Base-by-base conservation (phyloP, 2,888 invertebrate species). In the Nasonia oneida region DNA sequence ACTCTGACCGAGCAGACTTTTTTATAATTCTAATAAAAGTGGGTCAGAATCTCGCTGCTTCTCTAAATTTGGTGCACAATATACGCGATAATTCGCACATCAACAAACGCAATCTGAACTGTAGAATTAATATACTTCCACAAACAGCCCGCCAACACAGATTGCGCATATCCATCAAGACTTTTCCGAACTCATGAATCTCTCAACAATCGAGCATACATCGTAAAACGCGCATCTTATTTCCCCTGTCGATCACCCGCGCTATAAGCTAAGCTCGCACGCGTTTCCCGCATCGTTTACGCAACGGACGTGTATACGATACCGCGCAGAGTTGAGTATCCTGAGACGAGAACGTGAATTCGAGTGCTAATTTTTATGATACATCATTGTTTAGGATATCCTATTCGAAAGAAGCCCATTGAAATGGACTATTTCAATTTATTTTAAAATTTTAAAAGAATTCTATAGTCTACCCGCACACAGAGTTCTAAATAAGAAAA, bases 321-420 rank as follows among this genome's bases (percentile, higher is more conserved):
- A 57, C n/a, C 74, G 1, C 42, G 10, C 8, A 42, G 42, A 12
- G 12, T 37, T 37, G 2, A 37, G 37, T 12, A 73, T 37, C 71
- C 8, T 23, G 23, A 61, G 23, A 23, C 23, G 61, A 61, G 10
- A 10, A 18, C 29, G 23, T 64, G 10, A 5, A 18, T 42, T 64
- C 67, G 71, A 37, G 57, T 57, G 81, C 29, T 39, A 39, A 74
- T 67, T 73, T 81, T 82, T 75, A 82, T 50, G 47, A 76, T n/a
- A n/a, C n/a, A n/a, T n/a, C n/a, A n/a, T n/a, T 37, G 4, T 37
- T 37, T 37, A 37, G 37, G 37, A 37, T 37, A 37, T 3, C 37
- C 23, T 23, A 23, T 23, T 23, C 23, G 23, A 23, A 23, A 23
- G 23, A 23, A 23, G 23, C 23, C 23, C 23, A 23, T 23, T 23